These are phyloP conservation scores for Himalopsyche anomala DNA, from an alignment of 2,888 invertebrate species.

Conservation along the genomic window DNA sequence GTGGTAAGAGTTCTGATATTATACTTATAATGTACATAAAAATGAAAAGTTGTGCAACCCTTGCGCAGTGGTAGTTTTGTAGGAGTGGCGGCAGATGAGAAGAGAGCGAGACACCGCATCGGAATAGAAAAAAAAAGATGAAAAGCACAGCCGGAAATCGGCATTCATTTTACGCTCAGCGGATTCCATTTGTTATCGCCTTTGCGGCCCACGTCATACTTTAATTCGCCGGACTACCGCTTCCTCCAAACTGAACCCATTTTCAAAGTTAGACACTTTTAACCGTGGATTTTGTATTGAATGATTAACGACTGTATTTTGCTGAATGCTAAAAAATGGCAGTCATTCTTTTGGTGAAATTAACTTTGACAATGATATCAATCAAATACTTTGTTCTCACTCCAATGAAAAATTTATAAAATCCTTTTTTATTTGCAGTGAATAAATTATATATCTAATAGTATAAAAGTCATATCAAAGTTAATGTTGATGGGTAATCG, in stretches of 20 bases:
- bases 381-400: neutral
- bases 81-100: slow-evolving; percentile 41
- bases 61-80: slow-evolving; percentile 10
- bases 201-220: slow-evolving; percentile 49
- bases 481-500: no score
- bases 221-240: slow-evolving; percentile 41
- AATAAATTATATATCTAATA: no score
- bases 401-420: no score
- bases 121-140: slow-evolving; percentile 47
- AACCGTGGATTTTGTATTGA: slow-evolving; percentile 43
- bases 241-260: slow-evolving; percentile 37
- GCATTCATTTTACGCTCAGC: slow-evolving; percentile 64
- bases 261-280: slow-evolving; percentile 45
- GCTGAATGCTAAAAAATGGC: slow-evolving; percentile 26
- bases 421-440: no score
- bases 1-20: no score
- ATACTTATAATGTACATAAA: no score
- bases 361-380: slow-evolving; percentile 35
- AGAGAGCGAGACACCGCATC: slow-evolving; percentile 17
- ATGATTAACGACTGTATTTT: slow-evolving; percentile 47
- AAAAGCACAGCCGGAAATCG: slow-evolving; percentile 59
- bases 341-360: slow-evolving; percentile 44
- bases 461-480: no score
- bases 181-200: slow-evolving; percentile 63
- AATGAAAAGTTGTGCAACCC: slow-evolving; percentile 2